Evolutionary conservation across 2,888 invertebrate genomes (phyloP), one percentile per base, ranked within the genome.

Genomic region (Belgica antarctica): DNA sequence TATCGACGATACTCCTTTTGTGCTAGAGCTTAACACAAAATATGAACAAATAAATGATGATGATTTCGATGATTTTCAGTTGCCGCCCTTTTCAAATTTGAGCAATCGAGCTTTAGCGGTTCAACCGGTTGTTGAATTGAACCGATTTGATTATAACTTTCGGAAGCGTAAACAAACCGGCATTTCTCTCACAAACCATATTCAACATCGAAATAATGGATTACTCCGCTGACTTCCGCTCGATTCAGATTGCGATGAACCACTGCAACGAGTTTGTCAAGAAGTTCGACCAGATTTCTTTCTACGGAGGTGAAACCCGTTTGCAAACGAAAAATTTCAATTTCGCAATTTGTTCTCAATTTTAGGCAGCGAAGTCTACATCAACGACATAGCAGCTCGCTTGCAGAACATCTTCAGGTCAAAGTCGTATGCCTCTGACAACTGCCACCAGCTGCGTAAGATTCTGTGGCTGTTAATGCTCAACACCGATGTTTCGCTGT

Each of bases 401-500:
- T n/a, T 77, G 5, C 74, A 73, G 47, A 69, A 74, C 1, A 61
- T 73, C 57, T 72, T 76, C 12, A 10, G 70, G 1, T 72, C 74
- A 47, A 72, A 72, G 41, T 71, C 71, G 8, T 74, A 75, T 25
- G 65, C 74, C 1, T 74, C 74, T 34, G 61, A 65, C 1, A 72
- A 72, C 7, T 70, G 73, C 22, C 62, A 73, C 28, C 72, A 73
- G 15, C 71, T 77, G 1, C 73, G 77, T 0, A 77, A 77, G 72
- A 74, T 78, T 2, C 72, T 75, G 19, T 75, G 77, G 72, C 77
- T 77, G 52, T 71, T 78, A 1, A 71, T 77, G 28, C 59, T 76
- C 0, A 78, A 78, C 36, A 77, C 77, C 0, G 77, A 78, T 62
- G 74, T 75, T 1, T 75, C 75, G 0, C 77, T 75, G 46, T 76